These are phyloP conservation scores for Amia ocellicauda DNA, from an alignment of 2,113 vertebrate genomes.

Conservation along the genomic window DNA sequence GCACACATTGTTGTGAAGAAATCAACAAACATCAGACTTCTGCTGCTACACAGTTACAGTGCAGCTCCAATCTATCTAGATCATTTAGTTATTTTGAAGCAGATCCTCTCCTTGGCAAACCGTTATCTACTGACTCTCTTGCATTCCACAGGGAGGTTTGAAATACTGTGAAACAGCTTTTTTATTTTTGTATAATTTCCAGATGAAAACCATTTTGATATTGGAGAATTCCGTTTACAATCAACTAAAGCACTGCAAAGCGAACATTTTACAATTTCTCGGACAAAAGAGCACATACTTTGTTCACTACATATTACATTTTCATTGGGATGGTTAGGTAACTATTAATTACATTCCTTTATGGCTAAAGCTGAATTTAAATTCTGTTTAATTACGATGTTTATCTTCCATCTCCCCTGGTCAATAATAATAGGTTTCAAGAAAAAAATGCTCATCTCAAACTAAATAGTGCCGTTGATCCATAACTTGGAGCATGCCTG, in stretches of 20 bases:
- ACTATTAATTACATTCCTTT: neutral
- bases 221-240: too few relatives aligned
- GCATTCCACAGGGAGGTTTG: neutral
- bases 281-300: conserved; percentile 44
- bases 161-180: too few relatives aligned
- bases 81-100: too few relatives aligned
- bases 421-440: conserved; percentile 14
- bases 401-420: conserved; percentile 9
- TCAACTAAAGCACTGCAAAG: too few relatives aligned
- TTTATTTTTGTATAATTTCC: too few relatives aligned
- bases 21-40: too few relatives aligned
- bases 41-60: too few relatives aligned
- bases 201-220: too few relatives aligned
- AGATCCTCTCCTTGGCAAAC: neutral
- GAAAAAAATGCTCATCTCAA: conserved; percentile 17
- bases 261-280: too few relatives aligned
- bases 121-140: neutral
- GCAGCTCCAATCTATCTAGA: too few relatives aligned
- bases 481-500: neutral
- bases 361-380: conserved; percentile 10
- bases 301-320: conserved; percentile 34
- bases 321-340: conserved; percentile 7
- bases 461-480: conserved; percentile 2
- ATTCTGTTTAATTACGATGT: conserved; percentile 2
- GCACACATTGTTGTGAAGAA: too few relatives aligned